Percentiles rank a stretch among this genome's conserved stretches.
phyloP scores from a whole-genome alignment of 35 echinoderm and acorn worm genomes.

The Lytechinus pictus region DNA sequence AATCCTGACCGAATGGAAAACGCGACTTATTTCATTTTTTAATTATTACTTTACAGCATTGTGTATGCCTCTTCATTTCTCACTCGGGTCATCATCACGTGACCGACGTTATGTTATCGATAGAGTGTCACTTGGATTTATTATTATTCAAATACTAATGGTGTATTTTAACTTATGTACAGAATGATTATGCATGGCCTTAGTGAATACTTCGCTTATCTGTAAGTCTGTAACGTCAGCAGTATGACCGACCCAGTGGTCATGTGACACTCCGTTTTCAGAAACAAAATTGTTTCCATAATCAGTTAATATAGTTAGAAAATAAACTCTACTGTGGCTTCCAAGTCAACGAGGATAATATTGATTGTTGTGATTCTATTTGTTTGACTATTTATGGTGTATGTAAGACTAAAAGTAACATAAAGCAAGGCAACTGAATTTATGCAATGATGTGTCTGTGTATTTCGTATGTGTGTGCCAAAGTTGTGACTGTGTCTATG shows the following conservation, averaged over 20 bases:
- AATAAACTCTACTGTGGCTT: not conserved
- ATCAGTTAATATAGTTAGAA: not conserved
- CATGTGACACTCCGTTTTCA: not conserved
- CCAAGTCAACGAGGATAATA: constrained; percentile 1
- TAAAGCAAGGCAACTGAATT: constrained; percentile 51
- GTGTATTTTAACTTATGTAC: constrained; percentile 55
- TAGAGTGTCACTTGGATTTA: not conserved
- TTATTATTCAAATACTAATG: constrained; percentile 38
- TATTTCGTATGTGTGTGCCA: constrained; percentile 47
- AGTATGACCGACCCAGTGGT: not conserved
- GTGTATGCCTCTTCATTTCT: not conserved
- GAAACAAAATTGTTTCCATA: not conserved
- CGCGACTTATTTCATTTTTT: not conserved
- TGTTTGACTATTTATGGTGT: constrained; percentile 51
- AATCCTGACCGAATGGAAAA: not conserved
- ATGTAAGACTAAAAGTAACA: constrained; percentile 41
- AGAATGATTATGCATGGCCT: constrained; percentile 53
- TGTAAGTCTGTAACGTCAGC: not conserved
- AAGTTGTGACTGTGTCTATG: not conserved
- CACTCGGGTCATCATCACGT: not conserved
- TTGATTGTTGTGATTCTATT: constrained; percentile 21
- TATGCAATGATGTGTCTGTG: constrained; percentile 46
- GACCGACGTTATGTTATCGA: not conserved
- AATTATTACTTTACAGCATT: not conserved
- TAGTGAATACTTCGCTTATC: not conserved